These are phyloP conservation scores for Calcarius ornatus DNA, from an alignment of 2,113 vertebrate genomes.

Conservation along the genomic window DNA sequence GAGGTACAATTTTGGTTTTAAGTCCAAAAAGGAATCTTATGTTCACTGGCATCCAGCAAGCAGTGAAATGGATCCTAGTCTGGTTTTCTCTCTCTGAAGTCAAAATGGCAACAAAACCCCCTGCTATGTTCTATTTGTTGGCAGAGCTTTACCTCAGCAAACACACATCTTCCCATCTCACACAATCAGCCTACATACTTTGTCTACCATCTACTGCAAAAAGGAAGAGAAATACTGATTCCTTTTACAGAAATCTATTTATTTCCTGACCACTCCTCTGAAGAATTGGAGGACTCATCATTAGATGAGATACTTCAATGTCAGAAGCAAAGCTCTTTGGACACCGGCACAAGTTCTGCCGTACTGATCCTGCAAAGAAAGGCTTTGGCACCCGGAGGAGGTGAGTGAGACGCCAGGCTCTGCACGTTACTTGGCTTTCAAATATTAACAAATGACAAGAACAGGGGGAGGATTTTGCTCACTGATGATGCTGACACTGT, in stretches of 20 bases:
- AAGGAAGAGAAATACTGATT: neutral
- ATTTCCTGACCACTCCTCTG: neutral
- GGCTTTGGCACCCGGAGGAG: neutral
- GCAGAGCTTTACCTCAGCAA: neutral
- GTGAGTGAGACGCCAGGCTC: neutral
- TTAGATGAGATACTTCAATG: neutral
- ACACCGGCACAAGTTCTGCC: neutral
- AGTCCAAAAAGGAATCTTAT: neutral
- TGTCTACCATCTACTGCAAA: neutral
- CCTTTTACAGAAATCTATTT: neutral
- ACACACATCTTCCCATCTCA: neutral
- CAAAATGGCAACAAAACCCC: neutral
- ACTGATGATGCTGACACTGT: neutral
- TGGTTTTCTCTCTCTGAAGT: neutral
- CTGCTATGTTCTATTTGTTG: neutral
- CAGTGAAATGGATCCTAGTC: neutral
- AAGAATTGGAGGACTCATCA: neutral
- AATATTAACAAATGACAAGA: neutral
- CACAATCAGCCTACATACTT: neutral
- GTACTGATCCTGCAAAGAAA: neutral
- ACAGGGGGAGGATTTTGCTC: neutral
- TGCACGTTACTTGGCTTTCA: neutral
- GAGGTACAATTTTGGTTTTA: neutral
- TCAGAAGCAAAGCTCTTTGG: neutral
- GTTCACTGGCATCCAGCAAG: neutral